A percentile compares a stretch with the other conserved stretches of the same genome.
Conservation (phyloP, 2,888 invertebrate species). For the Endotricha flammealis region DNA sequence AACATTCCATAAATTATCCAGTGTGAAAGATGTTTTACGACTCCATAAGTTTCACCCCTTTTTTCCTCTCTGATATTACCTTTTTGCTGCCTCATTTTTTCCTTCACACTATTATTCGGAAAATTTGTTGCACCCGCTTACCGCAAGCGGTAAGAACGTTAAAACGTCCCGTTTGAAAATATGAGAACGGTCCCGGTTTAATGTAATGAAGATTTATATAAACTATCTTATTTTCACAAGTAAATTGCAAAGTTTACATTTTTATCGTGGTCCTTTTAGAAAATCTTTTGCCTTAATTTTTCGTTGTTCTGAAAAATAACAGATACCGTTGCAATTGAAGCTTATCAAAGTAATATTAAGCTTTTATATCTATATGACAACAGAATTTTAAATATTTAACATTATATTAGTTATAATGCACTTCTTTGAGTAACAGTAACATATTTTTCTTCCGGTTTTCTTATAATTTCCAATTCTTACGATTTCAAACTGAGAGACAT, state of each 20-base stretch:
- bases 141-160: slow-evolving; percentile 57
- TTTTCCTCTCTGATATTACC: slow-evolving; percentile 31
- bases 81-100: slow-evolving; percentile 37
- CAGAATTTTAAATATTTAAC: no score
- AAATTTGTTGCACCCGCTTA: slow-evolving; percentile 61
- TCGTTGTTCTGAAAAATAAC: no score
- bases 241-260: slow-evolving; percentile 35
- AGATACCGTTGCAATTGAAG: no score
- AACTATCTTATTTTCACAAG: slow-evolving; percentile 44
- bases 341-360: no score
- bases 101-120: slow-evolving; percentile 46
- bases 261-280: no score
- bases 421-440: no score
- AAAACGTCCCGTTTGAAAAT: slow-evolving; percentile 59
- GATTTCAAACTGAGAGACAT: no score
- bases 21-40: slow-evolving; percentile 32
- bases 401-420: no score
- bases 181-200: slow-evolving; percentile 54
- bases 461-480: no score
- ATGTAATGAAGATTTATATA: slow-evolving; percentile 67
- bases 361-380: no score
- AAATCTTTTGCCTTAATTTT: no score
- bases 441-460: no score
- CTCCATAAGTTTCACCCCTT: slow-evolving; percentile 36
- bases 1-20: slow-evolving; percentile 29